Evolutionary conservation across 1,140 invertebrate species (phyloP), one percentile per base, ranked within the genome.

Genomic region (Bacillus rossius): DNA sequence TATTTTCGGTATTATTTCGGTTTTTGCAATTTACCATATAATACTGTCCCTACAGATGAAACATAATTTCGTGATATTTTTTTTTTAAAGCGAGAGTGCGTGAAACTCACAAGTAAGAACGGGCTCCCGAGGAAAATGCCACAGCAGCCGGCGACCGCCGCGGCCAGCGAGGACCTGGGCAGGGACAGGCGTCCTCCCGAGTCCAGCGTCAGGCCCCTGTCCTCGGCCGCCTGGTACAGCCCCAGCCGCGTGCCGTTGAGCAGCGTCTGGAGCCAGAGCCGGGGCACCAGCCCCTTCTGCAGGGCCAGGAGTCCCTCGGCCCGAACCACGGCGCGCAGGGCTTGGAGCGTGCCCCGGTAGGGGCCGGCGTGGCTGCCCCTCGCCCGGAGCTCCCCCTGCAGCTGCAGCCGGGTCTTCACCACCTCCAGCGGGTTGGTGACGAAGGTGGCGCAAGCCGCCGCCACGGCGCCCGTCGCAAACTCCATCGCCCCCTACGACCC

Each of bases 241-340:
- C 90, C 90, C 53, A 94, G 76, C 60, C 92, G 72, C 3, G 80
- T 75, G 1, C 85, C 85, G 72, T 89, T 89, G 64, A 88, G 79
- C 10, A 82, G 72, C 13, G 88, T 75, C 69, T 89, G 86, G 68
- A 87, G 87, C 59, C 73, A 81, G 0, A 96, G 71, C 0, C 91
- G 92, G 0, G 94, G 91, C 0, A 84, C 83, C 0, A 98, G 75
- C 1, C 94, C 94, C 59, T 91, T 92, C 69, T 98, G 94, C n/a
- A 98, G 71, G 0, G 91, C 89, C 0, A 84, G 60, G 0, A 86
- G 55, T 2, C 86, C 86, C 70, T 89, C 87, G 49, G 76, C 75
- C 60, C 79, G 81, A 0, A 78, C 83, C 59, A 88, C 82, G 3
- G 80, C 71, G 57, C 82, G 84, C 38, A 81, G 79, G 0, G 85